Base-by-base conservation (phyloP, 2,888 invertebrate genomes). In the Ormyrus nitidulus region DNA sequence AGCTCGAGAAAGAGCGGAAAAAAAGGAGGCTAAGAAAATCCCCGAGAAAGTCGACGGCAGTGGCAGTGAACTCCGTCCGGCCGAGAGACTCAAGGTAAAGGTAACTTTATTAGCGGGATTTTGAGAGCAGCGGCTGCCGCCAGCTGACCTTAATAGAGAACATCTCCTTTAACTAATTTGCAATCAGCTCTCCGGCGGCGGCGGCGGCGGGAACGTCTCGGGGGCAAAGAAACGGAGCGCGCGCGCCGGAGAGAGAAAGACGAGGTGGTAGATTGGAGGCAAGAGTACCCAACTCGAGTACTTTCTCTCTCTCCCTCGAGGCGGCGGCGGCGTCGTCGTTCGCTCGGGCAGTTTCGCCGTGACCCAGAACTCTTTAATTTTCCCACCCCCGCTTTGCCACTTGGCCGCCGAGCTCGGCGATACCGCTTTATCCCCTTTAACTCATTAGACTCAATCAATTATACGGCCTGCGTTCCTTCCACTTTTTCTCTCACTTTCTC, bases 161-260 rank as follows among this genome's bases (percentile, higher is more conserved):
- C 87, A 88, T 89, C 89, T 87, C 87, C 89, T 89, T 89, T 89
- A 89, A 89, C 88, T 89, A 89, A 89, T 89, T 89, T 88, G 86
- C 87, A 89, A 89, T 89, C 89, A 89, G 86, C 87, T 84, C 82
- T 83, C 82, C 82, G 54, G 68, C 64, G 19, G 69, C 61, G 11
- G 66, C 81, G n/a, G 76, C 76, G 44, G n/a, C 59, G 58, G 62
- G 73, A 59, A 68, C 82, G 83, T 83, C 82, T 82, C 82, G 80
- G 80, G 73, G 79, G 79, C 81, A 80, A 61, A 79, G 80, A 76
- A 80, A 78, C 70, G 61, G 80, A 78, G 77, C 69, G 53, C 65
- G 81, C 34, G 11, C 73, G 62, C 68, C 54, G 48, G 44, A 70
- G 70, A 58, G 72, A 58, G 81, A 78, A 79, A 79, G 79, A 79